Evolutionary conservation across 2,888 invertebrate species (phyloP).

Genomic region (Cantharis flavilabris): DNA sequence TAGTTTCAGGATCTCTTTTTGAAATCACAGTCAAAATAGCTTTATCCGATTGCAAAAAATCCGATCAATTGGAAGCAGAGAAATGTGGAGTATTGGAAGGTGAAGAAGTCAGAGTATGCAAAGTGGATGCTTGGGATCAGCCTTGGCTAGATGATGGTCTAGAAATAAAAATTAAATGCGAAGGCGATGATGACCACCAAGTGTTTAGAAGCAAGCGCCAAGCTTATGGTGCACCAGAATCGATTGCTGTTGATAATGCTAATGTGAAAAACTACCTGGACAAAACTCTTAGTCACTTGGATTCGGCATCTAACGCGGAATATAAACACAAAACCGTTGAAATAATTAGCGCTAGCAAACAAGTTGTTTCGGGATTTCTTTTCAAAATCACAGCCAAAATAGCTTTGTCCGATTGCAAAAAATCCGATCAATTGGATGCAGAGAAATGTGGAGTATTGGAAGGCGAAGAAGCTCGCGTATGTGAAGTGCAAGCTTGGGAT

Average conservation of each 20-base stretch:
- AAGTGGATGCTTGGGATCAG: slow-evolving; percentile 61
- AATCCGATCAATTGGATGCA: slow-evolving; percentile 39
- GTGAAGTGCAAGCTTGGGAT: slow-evolving; percentile 61
- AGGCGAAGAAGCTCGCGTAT: slow-evolving; percentile 47
- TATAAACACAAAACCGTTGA: slow-evolving; percentile 44
- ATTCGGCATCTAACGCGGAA: slow-evolving; percentile 38
- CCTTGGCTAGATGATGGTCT: slow-evolving; percentile 59
- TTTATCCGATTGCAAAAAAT: slow-evolving; percentile 59
- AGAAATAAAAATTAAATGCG: slow-evolving; percentile 54
- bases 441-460: slow-evolving; percentile 38
- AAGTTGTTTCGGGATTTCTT: slow-evolving; percentile 61
- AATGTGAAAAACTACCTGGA: slow-evolving; percentile 36
- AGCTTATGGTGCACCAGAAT: background rate
- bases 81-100: slow-evolving; percentile 40
- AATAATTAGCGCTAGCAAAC: slow-evolving; percentile 53
- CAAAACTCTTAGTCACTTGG: slow-evolving; percentile 39
- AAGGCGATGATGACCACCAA: slow-evolving; percentile 26
- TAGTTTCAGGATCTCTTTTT: slow-evolving; percentile 62
- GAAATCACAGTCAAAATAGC: slow-evolving; percentile 64
- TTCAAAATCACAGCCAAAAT: slow-evolving; percentile 64
- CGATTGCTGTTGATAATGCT: background rate
- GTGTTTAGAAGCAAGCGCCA: background rate
- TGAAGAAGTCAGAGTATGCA: slow-evolving; percentile 50
- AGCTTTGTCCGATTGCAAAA: slow-evolving; percentile 61
- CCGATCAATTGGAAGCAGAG: slow-evolving; percentile 36